Evolutionary conservation across 2,113 vertebrate species (phyloP), one percentile per base, ranked within the genome.

Genomic region (Paedocypris sp.): DNA sequence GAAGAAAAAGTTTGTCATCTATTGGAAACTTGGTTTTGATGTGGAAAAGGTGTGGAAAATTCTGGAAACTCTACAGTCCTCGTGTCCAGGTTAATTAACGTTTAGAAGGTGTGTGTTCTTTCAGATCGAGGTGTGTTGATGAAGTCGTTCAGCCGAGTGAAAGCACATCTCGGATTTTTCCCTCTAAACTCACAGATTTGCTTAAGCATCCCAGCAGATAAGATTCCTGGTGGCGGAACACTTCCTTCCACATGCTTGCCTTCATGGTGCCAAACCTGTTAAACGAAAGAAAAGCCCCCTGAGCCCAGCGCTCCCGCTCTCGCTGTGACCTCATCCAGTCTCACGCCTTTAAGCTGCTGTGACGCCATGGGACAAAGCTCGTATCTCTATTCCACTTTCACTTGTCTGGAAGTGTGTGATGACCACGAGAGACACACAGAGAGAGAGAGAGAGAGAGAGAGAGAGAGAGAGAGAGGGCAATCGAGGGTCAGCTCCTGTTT

Each of bases 261-360:
- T 53, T 42, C 19, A n/a, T 62, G 60, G 7, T 54, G 51, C 9
- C 23, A 54, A 42, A 28, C 25, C 31, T 31, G 36, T 31, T 16
- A 57, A 57, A 31, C 15, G n/a, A 16, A 15, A 39, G 36, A 36
- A n/a, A 3, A n/a, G n/a, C n/a, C n/a, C n/a, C n/a, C n/a, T n/a
- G n/a, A n/a, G n/a, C n/a, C n/a, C n/a, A n/a, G n/a, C 52, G 25
- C 13, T 56, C 52, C 5, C 23, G 1, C 15, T 56, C 52, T 39
- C 13, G 16, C 23, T 1, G 13, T 38, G 63, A 68, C 64, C 64
- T 58, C 41, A 60, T 65, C 64, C 51, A 25, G 20, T 33, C 23
- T 12, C 32, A 18, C 60, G 22, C 33, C 49, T 43, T 43, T 56
- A 58, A 62, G 54, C 41, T 41, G 7, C 28, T 13, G 35, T 41